phyloP scores from a whole-genome alignment of 2,888 invertebrate genomes.

The Ctena decussata region DNA sequence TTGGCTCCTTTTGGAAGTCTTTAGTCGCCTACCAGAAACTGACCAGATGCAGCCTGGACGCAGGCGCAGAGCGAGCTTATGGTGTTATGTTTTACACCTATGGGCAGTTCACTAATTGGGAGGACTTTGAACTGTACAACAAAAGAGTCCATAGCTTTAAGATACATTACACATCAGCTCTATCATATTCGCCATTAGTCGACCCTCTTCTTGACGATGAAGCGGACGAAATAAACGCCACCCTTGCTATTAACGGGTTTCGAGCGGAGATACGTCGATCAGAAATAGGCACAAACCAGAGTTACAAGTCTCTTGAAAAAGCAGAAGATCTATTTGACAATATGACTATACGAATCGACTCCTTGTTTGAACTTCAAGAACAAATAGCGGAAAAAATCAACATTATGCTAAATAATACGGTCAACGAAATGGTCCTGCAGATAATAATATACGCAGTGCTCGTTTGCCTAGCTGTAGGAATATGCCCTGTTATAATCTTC shows the following conservation, averaged over 20 bases:
- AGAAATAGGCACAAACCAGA: slow-evolving; percentile 13
- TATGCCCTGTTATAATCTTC: slow-evolving; percentile 63
- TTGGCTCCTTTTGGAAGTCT: slow-evolving; percentile 71
- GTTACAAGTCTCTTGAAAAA: slow-evolving; percentile 88
- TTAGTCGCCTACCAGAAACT: slow-evolving; percentile 95
- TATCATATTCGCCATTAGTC: slow-evolving; percentile 93
- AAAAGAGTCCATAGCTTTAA: slow-evolving; percentile 93
- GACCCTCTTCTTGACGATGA: slow-evolving; percentile 83
- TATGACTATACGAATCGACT: slow-evolving; percentile 93
- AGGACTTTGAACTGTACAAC: slow-evolving; percentile 92
- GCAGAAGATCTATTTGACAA: slow-evolving; percentile 94
- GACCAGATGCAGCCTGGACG: slow-evolving; percentile 94
- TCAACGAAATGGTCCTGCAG: slow-evolving; percentile 87
- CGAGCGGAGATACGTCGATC: slow-evolving; percentile 87
- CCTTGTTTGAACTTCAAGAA: slow-evolving; percentile 92
- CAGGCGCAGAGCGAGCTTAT: slow-evolving; percentile 94
- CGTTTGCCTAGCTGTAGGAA: slow-evolving; percentile 50
- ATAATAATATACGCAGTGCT: slow-evolving; percentile 56
- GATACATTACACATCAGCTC: slow-evolving; percentile 93
- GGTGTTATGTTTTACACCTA: slow-evolving; percentile 95
- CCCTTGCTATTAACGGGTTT: slow-evolving; percentile 90
- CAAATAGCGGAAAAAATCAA: slow-evolving; percentile 64
- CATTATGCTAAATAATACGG: slow-evolving; percentile 55
- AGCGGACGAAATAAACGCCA: slow-evolving; percentile 83
- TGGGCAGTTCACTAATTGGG: slow-evolving; percentile 90